Evolutionary conservation across 30 jellyfish, hydroid and myxozoan genomes (phyloP).

Genomic region (Hydra vulgaris): DNA sequence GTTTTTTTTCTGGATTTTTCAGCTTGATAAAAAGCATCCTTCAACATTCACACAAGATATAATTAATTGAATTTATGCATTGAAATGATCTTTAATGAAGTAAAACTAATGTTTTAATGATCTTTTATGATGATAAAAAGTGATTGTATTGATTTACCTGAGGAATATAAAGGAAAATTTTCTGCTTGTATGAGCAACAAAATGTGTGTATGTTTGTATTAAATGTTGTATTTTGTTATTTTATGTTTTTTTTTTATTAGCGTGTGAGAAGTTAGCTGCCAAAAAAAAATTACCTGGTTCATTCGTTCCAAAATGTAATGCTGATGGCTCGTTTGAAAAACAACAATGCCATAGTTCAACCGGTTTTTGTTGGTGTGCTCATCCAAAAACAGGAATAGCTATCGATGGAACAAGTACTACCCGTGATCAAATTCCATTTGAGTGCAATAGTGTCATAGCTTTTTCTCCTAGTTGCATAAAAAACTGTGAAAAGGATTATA

Average conservation of each 20-base stretch:
- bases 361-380: constrained; percentile 89
- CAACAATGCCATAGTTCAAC: constrained; percentile 80
- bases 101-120: too few species aligned
- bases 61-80: too few species aligned
- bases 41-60: too few species aligned
- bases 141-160: background rate
- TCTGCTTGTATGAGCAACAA: too few species aligned
- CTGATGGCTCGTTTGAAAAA: constrained; percentile 41
- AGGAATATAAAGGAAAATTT: too few species aligned
- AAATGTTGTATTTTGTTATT: too few species aligned
- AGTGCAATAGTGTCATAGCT: background rate
- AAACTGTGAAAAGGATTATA: background rate
- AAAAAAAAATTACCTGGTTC: constrained; percentile 10
- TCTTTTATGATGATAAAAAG: background rate
- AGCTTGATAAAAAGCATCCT: too few species aligned
- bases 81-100: too few species aligned
- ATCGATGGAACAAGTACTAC: constrained; percentile 31
- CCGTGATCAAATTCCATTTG: background rate
- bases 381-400: constrained; percentile 40
- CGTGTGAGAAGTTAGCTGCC: background rate
- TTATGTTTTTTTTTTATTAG: background rate
- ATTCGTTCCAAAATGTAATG: constrained; percentile 56
- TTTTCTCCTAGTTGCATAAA: background rate
- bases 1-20: too few species aligned
- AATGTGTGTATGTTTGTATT: too few species aligned